Conservation (phyloP, 1,140 invertebrate genomes). For the Gryon sp. region DNA sequence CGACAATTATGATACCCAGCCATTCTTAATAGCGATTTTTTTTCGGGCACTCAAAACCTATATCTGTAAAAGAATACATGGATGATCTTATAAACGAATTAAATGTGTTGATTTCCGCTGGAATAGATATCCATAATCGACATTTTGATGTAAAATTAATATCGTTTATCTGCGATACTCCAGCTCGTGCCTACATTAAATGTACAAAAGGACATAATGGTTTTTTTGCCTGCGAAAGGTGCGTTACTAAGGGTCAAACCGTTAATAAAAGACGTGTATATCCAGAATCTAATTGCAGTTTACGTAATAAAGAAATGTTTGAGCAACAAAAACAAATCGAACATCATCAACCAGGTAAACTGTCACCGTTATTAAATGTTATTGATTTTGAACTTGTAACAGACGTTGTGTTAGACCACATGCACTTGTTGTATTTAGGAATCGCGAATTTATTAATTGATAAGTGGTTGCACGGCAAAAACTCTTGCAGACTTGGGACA, state of each 20-base stretch:
- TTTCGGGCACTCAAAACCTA: constrained; percentile 21
- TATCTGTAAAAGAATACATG: constrained; percentile 11
- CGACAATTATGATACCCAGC: constrained; percentile 2
- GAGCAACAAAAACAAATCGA: constrained; percentile 3
- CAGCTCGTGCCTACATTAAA: neutral
- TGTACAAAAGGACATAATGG: neutral
- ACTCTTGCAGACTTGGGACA: neutral
- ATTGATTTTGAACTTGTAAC: constrained; percentile 1
- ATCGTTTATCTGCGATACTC: no score
- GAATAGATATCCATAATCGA: constrained; percentile 6
- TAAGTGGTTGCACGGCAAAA: neutral
- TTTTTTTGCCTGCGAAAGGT: no score
- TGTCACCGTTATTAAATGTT: constrained; percentile 12
- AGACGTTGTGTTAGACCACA: constrained; percentile 16
- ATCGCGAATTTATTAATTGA: constrained; percentile 4
- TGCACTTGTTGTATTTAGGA: constrained; percentile 18
- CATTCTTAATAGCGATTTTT: constrained; percentile 7
- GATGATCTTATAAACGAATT: constrained; percentile 13
- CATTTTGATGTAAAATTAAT: constrained; percentile 1
- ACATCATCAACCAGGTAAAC: constrained; percentile 2
- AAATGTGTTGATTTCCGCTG: constrained; percentile 1
- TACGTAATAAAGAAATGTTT: constrained; percentile 33
- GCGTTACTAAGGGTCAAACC: neutral
- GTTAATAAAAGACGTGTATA: constrained; percentile 11
- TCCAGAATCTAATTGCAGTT: neutral